Conservation (phyloP, 2,797 vertebrate species). For the Acanthurus lineatus region DNA sequence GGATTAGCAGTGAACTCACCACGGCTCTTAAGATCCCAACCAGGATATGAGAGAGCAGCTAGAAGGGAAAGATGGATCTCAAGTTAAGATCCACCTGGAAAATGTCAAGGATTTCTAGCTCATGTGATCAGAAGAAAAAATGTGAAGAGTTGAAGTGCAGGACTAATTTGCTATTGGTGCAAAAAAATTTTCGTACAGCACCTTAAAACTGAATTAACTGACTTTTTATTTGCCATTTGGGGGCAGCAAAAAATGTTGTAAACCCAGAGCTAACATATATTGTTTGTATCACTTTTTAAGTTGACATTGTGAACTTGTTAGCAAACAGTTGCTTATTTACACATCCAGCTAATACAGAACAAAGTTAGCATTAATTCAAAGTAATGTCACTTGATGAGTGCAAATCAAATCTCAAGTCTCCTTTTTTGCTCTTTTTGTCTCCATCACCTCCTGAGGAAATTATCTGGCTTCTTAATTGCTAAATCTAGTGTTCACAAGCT, state of each 20-base stretch:
- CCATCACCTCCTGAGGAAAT: not conserved
- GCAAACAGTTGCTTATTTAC: not conserved
- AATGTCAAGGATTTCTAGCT: not conserved
- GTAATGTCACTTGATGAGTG: too few species aligned
- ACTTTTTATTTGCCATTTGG: not conserved
- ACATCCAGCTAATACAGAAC: too few species aligned
- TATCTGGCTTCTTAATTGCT: not conserved
- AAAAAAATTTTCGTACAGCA: too few species aligned
- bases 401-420: not conserved
- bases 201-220: not conserved
- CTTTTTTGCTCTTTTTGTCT: not conserved
- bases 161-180: too few species aligned
- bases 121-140: not conserved
- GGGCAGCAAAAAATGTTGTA: too few species aligned
- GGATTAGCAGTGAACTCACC: slow-evolving; percentile 49
- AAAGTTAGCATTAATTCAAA: too few species aligned
- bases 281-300: too few species aligned
- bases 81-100: not conserved
- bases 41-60: too few species aligned
- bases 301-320: not conserved
- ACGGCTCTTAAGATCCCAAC: not conserved
- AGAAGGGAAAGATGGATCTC: too few species aligned
- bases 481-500: not conserved
- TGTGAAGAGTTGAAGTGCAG: too few species aligned
- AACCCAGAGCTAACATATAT: too few species aligned